Evolutionary conservation across 1,140 invertebrate genomes (phyloP).

Genomic region (Drosophila lowei): DNA sequence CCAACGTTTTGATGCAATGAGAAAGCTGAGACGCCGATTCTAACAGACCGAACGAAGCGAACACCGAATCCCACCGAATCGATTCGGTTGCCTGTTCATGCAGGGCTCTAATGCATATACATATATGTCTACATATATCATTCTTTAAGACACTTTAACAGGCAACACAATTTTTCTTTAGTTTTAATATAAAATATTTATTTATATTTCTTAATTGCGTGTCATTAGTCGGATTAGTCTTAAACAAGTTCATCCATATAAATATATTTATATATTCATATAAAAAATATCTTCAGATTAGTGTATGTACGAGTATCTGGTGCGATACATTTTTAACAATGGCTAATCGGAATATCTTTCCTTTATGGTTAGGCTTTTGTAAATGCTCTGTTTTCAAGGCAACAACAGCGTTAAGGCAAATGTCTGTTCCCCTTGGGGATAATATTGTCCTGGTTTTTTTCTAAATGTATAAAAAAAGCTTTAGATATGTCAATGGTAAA

Average conservation of each 20-base stretch:
- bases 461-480: conserved; percentile 4
- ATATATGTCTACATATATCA: too few species aligned
- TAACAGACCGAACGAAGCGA: too few species aligned
- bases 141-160: too few species aligned
- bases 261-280: conserved; percentile 6
- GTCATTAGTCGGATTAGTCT: conserved; percentile 41
- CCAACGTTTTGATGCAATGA: too few species aligned
- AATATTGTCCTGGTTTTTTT: conserved; percentile 40
- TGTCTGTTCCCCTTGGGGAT: background rate
- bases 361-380: conserved; percentile 20
- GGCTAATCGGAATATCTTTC: conserved; percentile 30
- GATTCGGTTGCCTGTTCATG: too few species aligned
- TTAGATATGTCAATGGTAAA: conserved; percentile 12
- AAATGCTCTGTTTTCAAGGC: conserved; percentile 47
- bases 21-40: too few species aligned
- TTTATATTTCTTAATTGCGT: conserved; percentile 42
- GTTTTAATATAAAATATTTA: conserved; percentile 32
- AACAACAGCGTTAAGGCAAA: conserved; percentile 28
- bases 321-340: conserved; percentile 51
- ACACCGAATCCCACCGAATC: too few species aligned
- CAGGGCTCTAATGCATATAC: too few species aligned
- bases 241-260: conserved; percentile 32
- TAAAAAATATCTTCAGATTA: conserved; percentile 41
- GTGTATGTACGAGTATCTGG: conserved; percentile 23
- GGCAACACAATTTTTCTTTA: background rate